Conservation (phyloP, 2,797 vertebrate species). For the Podarcis lilfordi region DNA sequence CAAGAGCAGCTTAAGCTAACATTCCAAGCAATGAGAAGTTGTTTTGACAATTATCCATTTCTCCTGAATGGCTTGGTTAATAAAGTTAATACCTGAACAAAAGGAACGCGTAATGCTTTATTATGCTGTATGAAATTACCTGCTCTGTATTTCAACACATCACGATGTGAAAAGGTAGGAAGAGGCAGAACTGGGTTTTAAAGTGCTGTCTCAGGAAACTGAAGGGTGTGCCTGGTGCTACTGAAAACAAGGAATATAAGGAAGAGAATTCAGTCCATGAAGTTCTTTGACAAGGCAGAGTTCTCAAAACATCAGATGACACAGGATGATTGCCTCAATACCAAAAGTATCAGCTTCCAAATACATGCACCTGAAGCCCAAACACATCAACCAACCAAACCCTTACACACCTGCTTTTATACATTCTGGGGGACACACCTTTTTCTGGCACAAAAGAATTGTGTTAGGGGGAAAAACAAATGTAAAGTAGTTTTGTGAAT, state of each 20-base stretch:
- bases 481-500: neutral
- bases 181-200: constrained; percentile 28
- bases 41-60: constrained; percentile 55
- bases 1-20: constrained; percentile 40
- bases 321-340: constrained; percentile 24
- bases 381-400: neutral
- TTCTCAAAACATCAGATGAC: neutral
- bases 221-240: constrained; percentile 35
- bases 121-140: constrained; percentile 67
- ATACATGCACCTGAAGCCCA: neutral
- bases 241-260: constrained; percentile 34
- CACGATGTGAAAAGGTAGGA: constrained; percentile 48
- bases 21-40: constrained; percentile 49
- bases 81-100: constrained; percentile 60
- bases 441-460: neutral
- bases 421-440: neutral
- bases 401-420: neutral
- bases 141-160: constrained; percentile 53
- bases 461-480: neutral
- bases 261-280: constrained; percentile 13
- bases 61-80: constrained; percentile 38
- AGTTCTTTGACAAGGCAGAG: constrained; percentile 9
- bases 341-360: neutral
- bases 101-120: constrained; percentile 56
- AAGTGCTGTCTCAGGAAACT: constrained; percentile 50